A percentile compares a stretch with the other conserved stretches of the same genome.
phyloP scores from a whole-genome alignment of 2,113 vertebrate species.

The Dicentrarchus labrax region DNA sequence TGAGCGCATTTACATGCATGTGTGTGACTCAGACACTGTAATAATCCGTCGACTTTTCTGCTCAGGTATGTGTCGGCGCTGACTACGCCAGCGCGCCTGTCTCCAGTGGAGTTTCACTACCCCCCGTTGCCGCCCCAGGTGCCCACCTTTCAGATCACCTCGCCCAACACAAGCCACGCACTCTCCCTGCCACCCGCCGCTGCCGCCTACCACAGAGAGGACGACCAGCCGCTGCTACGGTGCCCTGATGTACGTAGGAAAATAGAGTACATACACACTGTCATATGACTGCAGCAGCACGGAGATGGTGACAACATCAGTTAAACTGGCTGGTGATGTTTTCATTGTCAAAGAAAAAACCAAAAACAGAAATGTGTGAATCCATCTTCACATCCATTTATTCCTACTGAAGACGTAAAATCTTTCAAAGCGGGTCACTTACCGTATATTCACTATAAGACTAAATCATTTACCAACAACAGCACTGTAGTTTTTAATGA shows the following conservation, averaged over 20 bases:
- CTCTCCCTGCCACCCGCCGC: conserved; percentile 92
- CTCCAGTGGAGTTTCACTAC: conserved; percentile 96
- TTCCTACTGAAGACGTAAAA: no score
- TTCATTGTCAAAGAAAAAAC: neutral
- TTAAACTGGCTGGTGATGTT: no score
- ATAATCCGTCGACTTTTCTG: neutral
- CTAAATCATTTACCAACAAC: neutral
- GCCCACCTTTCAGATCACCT: conserved; percentile 98
- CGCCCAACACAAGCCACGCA: conserved; percentile 92
- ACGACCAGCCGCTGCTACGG: conserved; percentile 93
- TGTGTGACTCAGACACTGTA: neutral
- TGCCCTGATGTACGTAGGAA: conserved; percentile 81
- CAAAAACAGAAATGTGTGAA: no score
- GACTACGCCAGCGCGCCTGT: conserved; percentile 96
- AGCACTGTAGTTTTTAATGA: neutral
- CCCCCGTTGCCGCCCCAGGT: conserved; percentile 92
- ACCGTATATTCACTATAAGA: neutral
- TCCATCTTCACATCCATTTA: neutral
- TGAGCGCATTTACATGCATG: neutral
- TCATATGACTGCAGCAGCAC: neutral
- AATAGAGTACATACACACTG: neutral
- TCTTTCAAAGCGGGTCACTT: neutral
- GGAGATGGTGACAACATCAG: no score
- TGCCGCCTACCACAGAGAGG: conserved; percentile 90
- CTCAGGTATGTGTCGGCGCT: conserved; percentile 96